Evolutionary conservation across 2,888 invertebrate genomes (phyloP).

Genomic region (Polydrusus tereticollis): DNA sequence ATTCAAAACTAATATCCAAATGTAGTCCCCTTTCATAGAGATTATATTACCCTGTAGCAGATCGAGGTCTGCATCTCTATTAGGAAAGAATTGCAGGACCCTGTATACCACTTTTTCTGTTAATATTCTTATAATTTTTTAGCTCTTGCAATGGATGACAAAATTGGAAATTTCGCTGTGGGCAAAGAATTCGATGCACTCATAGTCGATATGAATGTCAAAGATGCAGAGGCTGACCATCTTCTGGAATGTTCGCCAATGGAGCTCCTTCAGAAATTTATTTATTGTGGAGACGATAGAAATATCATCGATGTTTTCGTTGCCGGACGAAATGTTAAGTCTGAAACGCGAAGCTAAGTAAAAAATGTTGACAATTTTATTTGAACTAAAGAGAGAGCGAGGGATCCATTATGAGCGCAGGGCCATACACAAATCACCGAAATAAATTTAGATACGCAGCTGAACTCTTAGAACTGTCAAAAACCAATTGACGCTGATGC

Average conservation of each 20-base stretch:
- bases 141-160: constrained; percentile 81
- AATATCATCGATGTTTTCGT: constrained; percentile 85
- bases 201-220: constrained; percentile 75
- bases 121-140: constrained; percentile 51
- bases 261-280: constrained; percentile 80
- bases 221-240: constrained; percentile 68
- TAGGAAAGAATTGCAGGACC: too few species aligned
- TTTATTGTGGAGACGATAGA: constrained; percentile 86
- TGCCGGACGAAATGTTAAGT: constrained; percentile 74
- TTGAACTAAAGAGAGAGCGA: too few species aligned
- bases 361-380: not conserved
- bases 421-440: too few species aligned
- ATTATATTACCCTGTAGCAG: too few species aligned
- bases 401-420: too few species aligned
- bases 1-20: too few species aligned
- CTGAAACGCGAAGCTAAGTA: not conserved
- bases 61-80: too few species aligned
- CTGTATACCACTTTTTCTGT: too few species aligned
- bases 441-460: too few species aligned
- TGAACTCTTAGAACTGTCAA: too few species aligned
- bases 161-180: constrained; percentile 82
- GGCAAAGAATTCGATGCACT: constrained; percentile 93
- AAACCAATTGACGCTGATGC: too few species aligned
- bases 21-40: too few species aligned
- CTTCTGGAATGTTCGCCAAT: constrained; percentile 69